Percentiles rank a stretch among this genome's conserved stretches.
phyloP scores from a whole-genome alignment of 2,797 vertebrate species.

The Acrossocheilus fasciatus region DNA sequence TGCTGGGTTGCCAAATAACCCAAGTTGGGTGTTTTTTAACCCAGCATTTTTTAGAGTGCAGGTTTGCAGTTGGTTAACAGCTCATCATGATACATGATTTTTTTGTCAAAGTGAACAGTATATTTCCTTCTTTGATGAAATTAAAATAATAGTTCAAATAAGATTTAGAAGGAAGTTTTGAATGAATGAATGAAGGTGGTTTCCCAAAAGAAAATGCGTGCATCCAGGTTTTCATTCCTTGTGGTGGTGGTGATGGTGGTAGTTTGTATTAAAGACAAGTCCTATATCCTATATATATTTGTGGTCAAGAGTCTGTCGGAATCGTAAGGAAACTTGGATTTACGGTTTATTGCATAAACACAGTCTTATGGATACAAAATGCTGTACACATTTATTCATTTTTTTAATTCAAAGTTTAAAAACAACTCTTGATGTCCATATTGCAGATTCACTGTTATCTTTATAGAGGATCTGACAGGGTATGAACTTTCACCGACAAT shows the following conservation, averaged over 20 bases:
- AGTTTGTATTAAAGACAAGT: not conserved
- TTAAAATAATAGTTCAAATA: not conserved
- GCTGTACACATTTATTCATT: too few relatives aligned
- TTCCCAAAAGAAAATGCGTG: not conserved
- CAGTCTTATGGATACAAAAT: not conserved
- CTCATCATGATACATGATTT: not conserved
- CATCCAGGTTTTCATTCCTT: not conserved
- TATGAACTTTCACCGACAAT: constrained; percentile 52
- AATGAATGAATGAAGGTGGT: constrained; percentile 4
- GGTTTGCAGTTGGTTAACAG: not conserved
- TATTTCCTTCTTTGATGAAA: not conserved
- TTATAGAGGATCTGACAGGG: not conserved
- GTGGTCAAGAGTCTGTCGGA: not conserved
- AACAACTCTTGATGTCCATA: not conserved
- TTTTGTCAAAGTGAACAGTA: not conserved
- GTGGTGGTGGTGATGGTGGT: not conserved
- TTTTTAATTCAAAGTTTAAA: constrained; percentile 1
- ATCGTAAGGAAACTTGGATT: not conserved
- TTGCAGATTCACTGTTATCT: not conserved
- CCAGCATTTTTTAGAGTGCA: too few relatives aligned
- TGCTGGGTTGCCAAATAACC: too few relatives aligned
- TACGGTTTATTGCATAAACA: not conserved
- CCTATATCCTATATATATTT: not conserved
- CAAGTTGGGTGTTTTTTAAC: not conserved
- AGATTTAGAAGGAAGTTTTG: not conserved